phyloP scores from a whole-genome alignment of 2,113 vertebrate species.

The Mirza zaza region DNA sequence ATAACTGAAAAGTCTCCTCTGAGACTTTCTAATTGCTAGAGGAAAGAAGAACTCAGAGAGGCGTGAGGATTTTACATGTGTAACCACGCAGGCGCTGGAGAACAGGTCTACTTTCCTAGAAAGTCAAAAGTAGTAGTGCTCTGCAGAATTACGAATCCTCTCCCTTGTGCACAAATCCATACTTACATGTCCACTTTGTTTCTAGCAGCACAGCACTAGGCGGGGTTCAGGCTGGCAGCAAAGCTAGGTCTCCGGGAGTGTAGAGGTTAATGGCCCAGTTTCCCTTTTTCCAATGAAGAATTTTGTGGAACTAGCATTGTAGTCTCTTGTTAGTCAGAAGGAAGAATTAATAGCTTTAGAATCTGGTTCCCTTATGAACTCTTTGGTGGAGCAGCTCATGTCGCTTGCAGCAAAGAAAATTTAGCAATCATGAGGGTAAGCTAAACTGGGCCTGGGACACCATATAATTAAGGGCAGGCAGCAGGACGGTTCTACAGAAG shows the following conservation, averaged over 20 bases:
- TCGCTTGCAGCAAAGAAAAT: neutral
- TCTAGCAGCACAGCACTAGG: neutral
- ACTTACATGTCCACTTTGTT: neutral
- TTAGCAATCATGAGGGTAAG: neutral
- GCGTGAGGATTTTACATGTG: neutral
- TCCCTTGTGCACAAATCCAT: neutral
- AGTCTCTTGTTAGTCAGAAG: neutral
- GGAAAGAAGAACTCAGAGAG: neutral
- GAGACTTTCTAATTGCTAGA: neutral
- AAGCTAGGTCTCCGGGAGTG: neutral
- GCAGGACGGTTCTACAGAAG: neutral
- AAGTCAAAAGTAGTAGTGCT: neutral
- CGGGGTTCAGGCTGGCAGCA: neutral
- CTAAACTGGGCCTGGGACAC: neutral
- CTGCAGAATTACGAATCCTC: neutral
- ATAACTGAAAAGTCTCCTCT: neutral
- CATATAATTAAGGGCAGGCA: neutral
- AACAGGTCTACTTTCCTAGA: neutral
- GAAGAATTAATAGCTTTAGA: neutral
- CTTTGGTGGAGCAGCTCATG: neutral
- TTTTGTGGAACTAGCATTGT: neutral
- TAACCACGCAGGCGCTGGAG: neutral
- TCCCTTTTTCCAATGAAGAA: constrained; percentile 6
- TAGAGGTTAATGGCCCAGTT: neutral
- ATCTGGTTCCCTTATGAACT: neutral